Evolutionary conservation across 2,797 vertebrate genomes (phyloP).

Genomic region (Amblyraja radiata): DNA sequence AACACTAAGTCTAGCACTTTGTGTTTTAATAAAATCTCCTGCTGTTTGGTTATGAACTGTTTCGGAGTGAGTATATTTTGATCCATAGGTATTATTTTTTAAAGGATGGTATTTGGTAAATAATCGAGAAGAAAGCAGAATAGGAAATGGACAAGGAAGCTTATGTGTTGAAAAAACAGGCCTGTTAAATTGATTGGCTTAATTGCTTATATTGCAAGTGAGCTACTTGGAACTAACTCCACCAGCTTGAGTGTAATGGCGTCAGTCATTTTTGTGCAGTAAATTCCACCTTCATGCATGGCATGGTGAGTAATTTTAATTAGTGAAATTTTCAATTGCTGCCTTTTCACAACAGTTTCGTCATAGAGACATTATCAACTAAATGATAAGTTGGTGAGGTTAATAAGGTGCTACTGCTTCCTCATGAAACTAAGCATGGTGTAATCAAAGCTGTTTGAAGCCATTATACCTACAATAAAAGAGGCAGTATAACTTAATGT

Average conservation of each 20-base stretch:
- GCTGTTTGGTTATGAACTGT: background rate
- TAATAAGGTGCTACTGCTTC: background rate
- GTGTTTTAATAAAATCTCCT: too few relatives aligned
- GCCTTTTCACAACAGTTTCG: background rate
- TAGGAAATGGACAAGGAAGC: background rate
- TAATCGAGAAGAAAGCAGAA: background rate
- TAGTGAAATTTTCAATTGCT: background rate
- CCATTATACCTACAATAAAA: background rate
- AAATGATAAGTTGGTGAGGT: background rate
- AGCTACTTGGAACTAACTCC: background rate
- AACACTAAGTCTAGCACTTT: too few relatives aligned
- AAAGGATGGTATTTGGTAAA: background rate
- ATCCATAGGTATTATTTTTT: background rate
- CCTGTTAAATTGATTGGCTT: background rate
- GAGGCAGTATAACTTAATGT: background rate
- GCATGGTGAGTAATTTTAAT: background rate
- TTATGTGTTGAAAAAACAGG: background rate
- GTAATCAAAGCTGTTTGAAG: background rate
- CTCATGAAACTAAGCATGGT: background rate
- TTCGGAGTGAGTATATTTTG: background rate
- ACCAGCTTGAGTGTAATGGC: background rate
- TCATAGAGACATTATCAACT: background rate
- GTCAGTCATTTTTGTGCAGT: slow-evolving; percentile 11
- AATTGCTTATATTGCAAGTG: background rate
- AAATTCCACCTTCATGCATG: background rate